Base-by-base conservation (phyloP, 2,797 vertebrate species). In the Cryptoblepharus egeriae region DNA sequence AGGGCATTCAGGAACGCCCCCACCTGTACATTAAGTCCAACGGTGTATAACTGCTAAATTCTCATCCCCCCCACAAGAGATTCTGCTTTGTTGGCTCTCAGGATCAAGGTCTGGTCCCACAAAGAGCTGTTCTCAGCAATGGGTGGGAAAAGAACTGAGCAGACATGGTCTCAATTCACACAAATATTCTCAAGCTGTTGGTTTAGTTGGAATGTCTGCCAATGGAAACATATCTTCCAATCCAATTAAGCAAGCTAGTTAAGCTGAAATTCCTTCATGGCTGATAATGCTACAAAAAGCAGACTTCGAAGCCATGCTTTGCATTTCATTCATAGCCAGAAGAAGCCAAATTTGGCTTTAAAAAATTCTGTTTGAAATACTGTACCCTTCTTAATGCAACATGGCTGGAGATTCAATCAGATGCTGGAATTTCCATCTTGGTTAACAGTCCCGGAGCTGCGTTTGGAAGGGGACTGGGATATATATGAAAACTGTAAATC, bases 361-460 rank as follows among this genome's bases (percentile, higher is more conserved):
- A 61, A 78, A 67, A 37, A 73, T 26, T 20, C 18, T 4, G 20
- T 73, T 65, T 77, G 68, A 77, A 81, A 72, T 58, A 28, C 42
- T 52, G 75, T 32, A 74, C 28, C 26, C 45, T 77, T 60, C 5
- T 0, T 28, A 77, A 74, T 10, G 2, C 0, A 5, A 61, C 28
- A 71, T 81, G 81, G 49, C 74, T 58, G 75, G 86, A 68, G 58
- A 35, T 32, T 24, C 15, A 1, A 37, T 75, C 42, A 89, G 90
- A 74, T 85, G 70, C 35, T 1, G 3, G 74, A 45, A 84, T 88
- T 77, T 84, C 69, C 1, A 3, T 79, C 80, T 86, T 74, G 79
- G 74, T 83, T 74, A 88, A 78, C 70, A 88, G 85, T 75, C 32
- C 35, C 81, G 32, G 57, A 87, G 90, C 86, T 89, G 82, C 82